Base-by-base conservation (phyloP, 2,888 invertebrate species). In the Glyphotaelius pellucidus region DNA sequence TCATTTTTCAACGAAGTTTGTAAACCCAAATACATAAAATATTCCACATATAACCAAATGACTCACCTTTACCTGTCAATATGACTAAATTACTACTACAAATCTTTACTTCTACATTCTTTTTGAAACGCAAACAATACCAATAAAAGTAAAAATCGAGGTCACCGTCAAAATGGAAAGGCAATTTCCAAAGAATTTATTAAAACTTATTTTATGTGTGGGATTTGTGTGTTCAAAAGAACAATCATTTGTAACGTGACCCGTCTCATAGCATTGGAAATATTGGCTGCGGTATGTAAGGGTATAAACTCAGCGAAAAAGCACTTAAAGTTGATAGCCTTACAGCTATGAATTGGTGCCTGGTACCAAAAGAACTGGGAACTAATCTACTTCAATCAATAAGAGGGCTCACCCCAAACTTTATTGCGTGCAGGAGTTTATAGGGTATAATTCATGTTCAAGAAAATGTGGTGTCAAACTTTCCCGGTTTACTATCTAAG, bases 301-400 rank as follows among this genome's bases (percentile, higher is more conserved):
- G 90, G 90, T 87, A 91, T 92, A 90, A 86, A 87, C 47, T 32
- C 30, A 30, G 52, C 47, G 52, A 87, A 87, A 87, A 90, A 89
- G 84, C 92, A 87, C 89, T 93, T 91, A 80, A 91, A 83, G 91
- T 92, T 87, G 93, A 92, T 91, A 89, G 80, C 89, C 80, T 88
- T 79, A 91, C 91, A 67, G 93, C 91, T 84, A 90, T 90, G 89
- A 90, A 81, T 80, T 67, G 92, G 93, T 93, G 92, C 93, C 93
- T 90, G 93, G 93, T 83, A 93, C 93, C 81, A 79, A 90, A 15
- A 42, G 83, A 31, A 35, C 89, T 47, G 89, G 90, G 88, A 93
- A 93, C 92, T 93, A 92, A 93, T 92, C 90, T 91, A 89, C 89
- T 67, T 67, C 87, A 32, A 93, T 93, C 93, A 92, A 93, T 93